Conservation (phyloP, 2,888 invertebrate species). For the Nasonovia ribisnigri region DNA sequence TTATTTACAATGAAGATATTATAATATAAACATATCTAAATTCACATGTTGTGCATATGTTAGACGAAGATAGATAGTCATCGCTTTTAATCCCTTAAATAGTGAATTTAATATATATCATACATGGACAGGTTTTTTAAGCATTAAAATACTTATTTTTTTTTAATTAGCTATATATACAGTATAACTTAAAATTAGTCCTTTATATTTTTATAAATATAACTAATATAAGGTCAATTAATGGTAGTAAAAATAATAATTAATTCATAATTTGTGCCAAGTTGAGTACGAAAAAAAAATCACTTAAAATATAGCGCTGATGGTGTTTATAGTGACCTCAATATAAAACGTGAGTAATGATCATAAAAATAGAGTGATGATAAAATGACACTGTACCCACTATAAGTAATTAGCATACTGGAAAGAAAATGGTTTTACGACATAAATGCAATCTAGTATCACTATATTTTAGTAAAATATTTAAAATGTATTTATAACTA, state of each 20-base stretch:
- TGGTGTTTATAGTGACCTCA: constrained; percentile 58
- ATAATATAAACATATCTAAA: neutral
- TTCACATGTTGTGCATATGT: neutral
- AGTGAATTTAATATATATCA: neutral
- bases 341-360: constrained; percentile 58
- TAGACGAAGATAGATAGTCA: neutral
- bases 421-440: constrained; percentile 35
- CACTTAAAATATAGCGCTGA: constrained; percentile 47
- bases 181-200: neutral
- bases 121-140: neutral
- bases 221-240: constrained; percentile 51
- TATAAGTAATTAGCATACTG: constrained; percentile 46
- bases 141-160: neutral
- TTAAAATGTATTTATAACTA: constrained; percentile 1
- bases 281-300: constrained; percentile 51
- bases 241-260: constrained; percentile 58
- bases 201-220: neutral
- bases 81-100: neutral
- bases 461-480: neutral
- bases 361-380: constrained; percentile 64
- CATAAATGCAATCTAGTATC: neutral
- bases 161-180: neutral
- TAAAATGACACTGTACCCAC: constrained; percentile 41
- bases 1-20: neutral
- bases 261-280: constrained; percentile 57